A percentile compares a stretch with the other conserved stretches of the same genome.
These are phyloP conservation scores for Numida meleagris DNA, from an alignment of 2,113 vertebrate species.

Conservation along the genomic window DNA sequence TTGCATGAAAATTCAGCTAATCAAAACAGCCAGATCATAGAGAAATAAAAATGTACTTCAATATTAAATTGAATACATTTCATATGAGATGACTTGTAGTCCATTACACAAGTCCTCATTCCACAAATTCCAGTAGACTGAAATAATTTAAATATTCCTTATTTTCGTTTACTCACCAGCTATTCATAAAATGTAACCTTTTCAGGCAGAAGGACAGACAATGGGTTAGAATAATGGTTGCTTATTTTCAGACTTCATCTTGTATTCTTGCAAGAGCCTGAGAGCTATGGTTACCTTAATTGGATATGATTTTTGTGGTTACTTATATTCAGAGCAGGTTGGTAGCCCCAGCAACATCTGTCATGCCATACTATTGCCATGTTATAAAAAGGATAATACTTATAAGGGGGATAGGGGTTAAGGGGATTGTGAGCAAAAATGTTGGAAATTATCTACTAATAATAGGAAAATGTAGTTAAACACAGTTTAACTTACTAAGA, in stretches of 20 bases:
- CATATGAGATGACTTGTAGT: not conserved
- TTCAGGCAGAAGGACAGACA: not conserved
- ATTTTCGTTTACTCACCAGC: not conserved
- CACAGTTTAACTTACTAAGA: not conserved
- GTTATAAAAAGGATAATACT: not conserved
- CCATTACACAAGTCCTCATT: not conserved
- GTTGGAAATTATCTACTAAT: constrained; percentile 21
- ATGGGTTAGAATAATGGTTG: not conserved
- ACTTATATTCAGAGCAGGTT: not conserved
- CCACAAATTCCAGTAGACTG: not conserved
- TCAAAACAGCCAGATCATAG: not conserved
- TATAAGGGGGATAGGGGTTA: not conserved
- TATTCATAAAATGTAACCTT: constrained; percentile 28
- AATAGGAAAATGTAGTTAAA: not conserved
- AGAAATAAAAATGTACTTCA: not conserved
- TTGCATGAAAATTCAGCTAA: not conserved
- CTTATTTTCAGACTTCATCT: constrained; percentile 52
- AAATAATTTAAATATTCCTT: constrained; percentile 17
- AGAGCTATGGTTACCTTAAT: constrained; percentile 28
- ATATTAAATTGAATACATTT: not conserved
- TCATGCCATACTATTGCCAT: not conserved
- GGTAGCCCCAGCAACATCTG: constrained; percentile 40
- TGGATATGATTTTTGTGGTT: constrained; percentile 29
- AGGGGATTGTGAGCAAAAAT: not conserved
- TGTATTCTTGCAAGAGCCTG: not conserved